Base-by-base conservation (phyloP, 2,797 vertebrate species). In the Myotis findleyi region DNA sequence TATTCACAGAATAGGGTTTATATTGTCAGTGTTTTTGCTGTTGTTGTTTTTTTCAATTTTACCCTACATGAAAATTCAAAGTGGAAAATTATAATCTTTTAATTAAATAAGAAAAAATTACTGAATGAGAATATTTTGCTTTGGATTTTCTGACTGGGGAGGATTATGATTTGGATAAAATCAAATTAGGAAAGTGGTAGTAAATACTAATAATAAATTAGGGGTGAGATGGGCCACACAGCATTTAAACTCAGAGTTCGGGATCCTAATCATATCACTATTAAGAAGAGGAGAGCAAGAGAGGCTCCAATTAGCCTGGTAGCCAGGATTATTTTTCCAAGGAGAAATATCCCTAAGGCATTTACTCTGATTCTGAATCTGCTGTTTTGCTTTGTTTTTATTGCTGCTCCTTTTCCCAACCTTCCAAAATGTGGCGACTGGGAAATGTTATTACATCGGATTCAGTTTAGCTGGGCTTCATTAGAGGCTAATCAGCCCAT, bases 401-500 rank as follows among this genome's bases (percentile, higher is more conserved):
- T 90, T 82, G 38, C 41, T 62, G 33, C 21, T 90, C 23, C 49
- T 86, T 91, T 73, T 25, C n/a, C 76, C 33, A 94, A 33, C 2
- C 23, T 91, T 88, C 8, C 90, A 89, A 91, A 55, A 88, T 27
- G 23, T 88, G 75, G 76, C 36, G 81, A 64, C 44, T 9, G 30
- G 87, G 92, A 87, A 94, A 47, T 25, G 86, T 53, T 94, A 97
- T 76, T 75, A 89, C 7, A 80, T 93, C 44, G 0, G 75, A 87
- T 51, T 87, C 14, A 87, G 18, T 36, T 25, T 33, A 57, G 27
- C 36, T 80, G 41, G n/a, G 87, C 91, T 97, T 93, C 75, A 97
- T 90, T 97, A 98, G 96, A 89, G 69, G 7, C 33, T 96, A 97
- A 95, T 96, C 53, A 17, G 33, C 62, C 27, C 27, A 85, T 21